phyloP scores from a whole-genome alignment of 2,113 vertebrate species.

The Butorides virescens region DNA sequence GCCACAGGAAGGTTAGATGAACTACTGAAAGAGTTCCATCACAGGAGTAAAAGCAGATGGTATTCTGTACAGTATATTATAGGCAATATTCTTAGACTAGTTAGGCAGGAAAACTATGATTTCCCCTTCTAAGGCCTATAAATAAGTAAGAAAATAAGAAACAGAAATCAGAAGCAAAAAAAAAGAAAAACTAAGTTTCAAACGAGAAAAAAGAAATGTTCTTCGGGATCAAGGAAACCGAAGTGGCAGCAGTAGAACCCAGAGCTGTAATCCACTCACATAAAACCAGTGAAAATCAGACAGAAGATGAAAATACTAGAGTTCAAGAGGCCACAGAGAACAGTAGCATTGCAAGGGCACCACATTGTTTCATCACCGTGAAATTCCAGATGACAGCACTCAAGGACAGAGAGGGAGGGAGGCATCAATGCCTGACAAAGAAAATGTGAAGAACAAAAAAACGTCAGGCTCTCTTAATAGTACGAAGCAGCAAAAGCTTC shows the following conservation, averaged over 20 bases:
- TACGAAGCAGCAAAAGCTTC: neutral
- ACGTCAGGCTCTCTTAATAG: neutral
- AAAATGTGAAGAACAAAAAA: conserved; percentile 14
- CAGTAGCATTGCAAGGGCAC: conserved; percentile 43
- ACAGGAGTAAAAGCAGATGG: neutral
- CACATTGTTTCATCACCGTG: conserved; percentile 57
- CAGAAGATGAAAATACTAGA: conserved; percentile 42
- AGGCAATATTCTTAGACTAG: neutral
- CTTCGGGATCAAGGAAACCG: conserved; percentile 13
- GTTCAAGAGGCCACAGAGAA: conserved; percentile 53
- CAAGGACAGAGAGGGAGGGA: conserved; percentile 57
- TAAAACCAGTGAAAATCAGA: conserved; percentile 25
- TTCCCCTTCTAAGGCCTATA: neutral
- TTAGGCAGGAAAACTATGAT: neutral
- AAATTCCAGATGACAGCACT: conserved; percentile 68
- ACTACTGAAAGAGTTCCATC: neutral
- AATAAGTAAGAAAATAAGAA: neutral
- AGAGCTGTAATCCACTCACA: neutral
- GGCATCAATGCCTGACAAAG: conserved; percentile 44
- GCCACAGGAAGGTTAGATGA: neutral
- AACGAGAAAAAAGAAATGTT: neutral
- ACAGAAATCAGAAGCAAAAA: neutral
- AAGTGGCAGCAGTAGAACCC: neutral
- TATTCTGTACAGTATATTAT: neutral
- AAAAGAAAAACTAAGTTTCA: neutral